A percentile compares a stretch with the other conserved stretches of the same genome.
These are phyloP conservation scores for Melipona bicolor DNA, from an alignment of 2,888 invertebrate species.

Conservation along the genomic window DNA sequence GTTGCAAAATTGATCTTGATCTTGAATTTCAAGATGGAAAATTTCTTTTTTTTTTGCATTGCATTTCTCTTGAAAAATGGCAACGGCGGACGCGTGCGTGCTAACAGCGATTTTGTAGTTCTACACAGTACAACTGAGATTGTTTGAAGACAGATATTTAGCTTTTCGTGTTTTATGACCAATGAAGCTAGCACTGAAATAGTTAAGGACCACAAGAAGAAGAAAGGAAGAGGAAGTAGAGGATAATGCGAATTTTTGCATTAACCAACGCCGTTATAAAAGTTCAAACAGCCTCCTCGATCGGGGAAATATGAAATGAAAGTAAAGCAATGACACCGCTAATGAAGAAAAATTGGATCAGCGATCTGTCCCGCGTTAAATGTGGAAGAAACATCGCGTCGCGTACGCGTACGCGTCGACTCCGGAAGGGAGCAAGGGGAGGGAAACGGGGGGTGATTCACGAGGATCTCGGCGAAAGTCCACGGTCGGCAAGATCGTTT, in stretches of 20 bases:
- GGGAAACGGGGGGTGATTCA: slow-evolving; percentile 55
- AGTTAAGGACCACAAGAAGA: background rate
- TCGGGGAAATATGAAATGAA: slow-evolving; percentile 55
- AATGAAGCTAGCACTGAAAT: no score
- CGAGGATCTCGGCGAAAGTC: slow-evolving; percentile 44
- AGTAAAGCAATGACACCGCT: slow-evolving; percentile 7
- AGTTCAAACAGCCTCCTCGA: slow-evolving; percentile 43
- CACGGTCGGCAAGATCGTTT: slow-evolving; percentile 52
- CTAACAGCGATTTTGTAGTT: no score
- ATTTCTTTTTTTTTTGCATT: no score
- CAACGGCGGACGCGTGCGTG: no score
- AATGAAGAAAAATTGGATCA: background rate
- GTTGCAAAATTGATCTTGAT: no score
- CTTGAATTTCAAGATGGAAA: no score
- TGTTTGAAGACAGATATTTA: no score
- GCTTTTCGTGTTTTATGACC: no score
- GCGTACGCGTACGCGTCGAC: slow-evolving; percentile 60
- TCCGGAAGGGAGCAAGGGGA: slow-evolving; percentile 41
- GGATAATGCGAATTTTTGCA: slow-evolving; percentile 29
- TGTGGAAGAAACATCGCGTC: slow-evolving; percentile 54
- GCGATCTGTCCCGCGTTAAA: slow-evolving; percentile 66
- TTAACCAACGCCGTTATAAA: slow-evolving; percentile 47
- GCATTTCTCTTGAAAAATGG: no score
- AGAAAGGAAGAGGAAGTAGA: no score
- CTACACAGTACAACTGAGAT: no score